These are phyloP conservation scores for Notoglanidium macrostoma DNA, from an alignment of 2,797 vertebrate species.

Conservation along the genomic window DNA sequence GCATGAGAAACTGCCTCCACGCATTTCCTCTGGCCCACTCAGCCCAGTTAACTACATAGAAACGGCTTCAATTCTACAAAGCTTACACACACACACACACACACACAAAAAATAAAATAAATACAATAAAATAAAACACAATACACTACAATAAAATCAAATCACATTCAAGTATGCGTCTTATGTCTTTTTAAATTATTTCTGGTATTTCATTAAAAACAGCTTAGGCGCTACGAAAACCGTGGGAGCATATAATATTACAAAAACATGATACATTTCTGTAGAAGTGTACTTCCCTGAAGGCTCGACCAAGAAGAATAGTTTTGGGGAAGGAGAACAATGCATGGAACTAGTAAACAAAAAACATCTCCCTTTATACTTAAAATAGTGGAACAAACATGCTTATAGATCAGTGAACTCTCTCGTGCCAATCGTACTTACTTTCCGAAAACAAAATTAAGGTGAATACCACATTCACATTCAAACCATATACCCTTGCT, in stretches of 20 bases:
- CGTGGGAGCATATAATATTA: conserved; percentile 14
- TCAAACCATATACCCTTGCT: neutral
- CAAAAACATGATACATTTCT: conserved; percentile 6
- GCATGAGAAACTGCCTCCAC: conserved; percentile 48
- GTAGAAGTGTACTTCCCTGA: conserved; percentile 10
- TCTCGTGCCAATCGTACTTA: neutral
- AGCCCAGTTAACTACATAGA: neutral
- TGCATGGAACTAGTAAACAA: conserved; percentile 5
- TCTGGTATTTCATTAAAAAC: neutral
- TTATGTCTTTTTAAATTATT: neutral
- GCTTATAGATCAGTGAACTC: neutral
- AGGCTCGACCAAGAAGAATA: conserved; percentile 17
- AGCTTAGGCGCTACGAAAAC: neutral
- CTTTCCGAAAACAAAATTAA: neutral
- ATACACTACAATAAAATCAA: too few species aligned
- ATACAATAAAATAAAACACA: neutral
- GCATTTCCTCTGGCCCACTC: conserved; percentile 30
- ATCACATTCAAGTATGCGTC: too few species aligned
- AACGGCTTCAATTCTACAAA: neutral
- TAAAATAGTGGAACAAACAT: neutral
- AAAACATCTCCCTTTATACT: neutral
- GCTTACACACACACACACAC: too few species aligned
- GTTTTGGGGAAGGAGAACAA: conserved; percentile 35
- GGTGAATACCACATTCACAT: neutral
- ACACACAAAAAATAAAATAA: neutral